phyloP scores from a whole-genome alignment of 2,888 invertebrate genomes.

The Cyrtodaria siliqua region DNA sequence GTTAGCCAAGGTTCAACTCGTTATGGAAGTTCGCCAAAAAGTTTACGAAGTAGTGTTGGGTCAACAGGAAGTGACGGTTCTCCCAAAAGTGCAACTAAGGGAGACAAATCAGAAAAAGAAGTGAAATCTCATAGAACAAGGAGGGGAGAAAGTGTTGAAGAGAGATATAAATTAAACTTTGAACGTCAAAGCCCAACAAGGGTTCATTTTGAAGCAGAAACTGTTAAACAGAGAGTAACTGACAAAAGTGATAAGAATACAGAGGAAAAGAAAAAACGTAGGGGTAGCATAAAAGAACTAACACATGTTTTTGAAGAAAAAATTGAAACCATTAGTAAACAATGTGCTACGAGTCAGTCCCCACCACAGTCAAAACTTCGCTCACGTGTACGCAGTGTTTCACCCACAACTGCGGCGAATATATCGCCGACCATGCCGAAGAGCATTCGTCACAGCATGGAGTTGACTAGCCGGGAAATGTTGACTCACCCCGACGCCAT shows the following conservation, averaged over 20 bases:
- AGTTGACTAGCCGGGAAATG: conserved; percentile 67
- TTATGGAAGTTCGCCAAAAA: conserved; percentile 54
- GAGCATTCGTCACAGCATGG: conserved; percentile 75
- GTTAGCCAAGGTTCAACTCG: conserved; percentile 24
- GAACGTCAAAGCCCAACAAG: conserved; percentile 30
- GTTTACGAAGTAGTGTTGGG: conserved; percentile 38
- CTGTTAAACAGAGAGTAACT: conserved; percentile 1
- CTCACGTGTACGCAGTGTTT: conserved; percentile 66
- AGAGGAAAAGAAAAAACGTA: conserved; percentile 69
- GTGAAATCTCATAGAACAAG: conserved; percentile 11
- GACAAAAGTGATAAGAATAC: conserved; percentile 50
- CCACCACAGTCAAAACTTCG: conserved; percentile 47
- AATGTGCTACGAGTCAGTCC: conserved; percentile 35
- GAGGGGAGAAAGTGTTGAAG: conserved; percentile 34
- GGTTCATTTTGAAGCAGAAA: conserved; percentile 30
- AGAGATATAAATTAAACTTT: conserved; percentile 28
- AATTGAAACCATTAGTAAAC: conserved; percentile 48
- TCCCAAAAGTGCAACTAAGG: conserved; percentile 25
- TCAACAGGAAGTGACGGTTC: conserved; percentile 32
- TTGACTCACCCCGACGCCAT: conserved; percentile 45
- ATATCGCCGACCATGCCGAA: conserved; percentile 38
- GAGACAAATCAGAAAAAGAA: conserved; percentile 18
- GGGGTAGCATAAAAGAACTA: conserved; percentile 82
- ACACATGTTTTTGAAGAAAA: conserved; percentile 78
- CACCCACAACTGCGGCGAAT: conserved; percentile 56